These are phyloP conservation scores for Cyanistes caeruleus DNA, from an alignment of 2,113 vertebrate genomes.

Conservation along the genomic window DNA sequence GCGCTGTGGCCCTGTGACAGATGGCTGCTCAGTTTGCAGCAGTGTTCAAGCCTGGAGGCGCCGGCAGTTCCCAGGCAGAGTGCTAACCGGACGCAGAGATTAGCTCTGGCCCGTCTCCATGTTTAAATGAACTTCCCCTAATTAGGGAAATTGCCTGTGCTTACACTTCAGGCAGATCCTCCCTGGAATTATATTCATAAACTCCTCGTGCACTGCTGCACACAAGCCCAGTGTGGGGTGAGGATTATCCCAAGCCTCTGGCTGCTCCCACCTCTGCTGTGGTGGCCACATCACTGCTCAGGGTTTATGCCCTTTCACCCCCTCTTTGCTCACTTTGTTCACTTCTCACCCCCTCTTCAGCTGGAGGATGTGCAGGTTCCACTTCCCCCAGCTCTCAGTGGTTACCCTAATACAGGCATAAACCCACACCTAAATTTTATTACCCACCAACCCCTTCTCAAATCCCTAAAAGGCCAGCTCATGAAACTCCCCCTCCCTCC, in stretches of 20 bases:
- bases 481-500: neutral
- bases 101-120: neutral
- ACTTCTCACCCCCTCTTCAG: neutral
- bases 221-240: neutral
- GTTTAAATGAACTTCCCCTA: slow-evolving; percentile 25
- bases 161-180: neutral
- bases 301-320: neutral
- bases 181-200: neutral
- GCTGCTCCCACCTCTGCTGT: neutral
- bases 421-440: neutral
- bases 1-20: fast-evolving
- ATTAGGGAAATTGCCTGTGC: neutral
- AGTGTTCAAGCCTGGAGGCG: neutral
- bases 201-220: fast-evolving
- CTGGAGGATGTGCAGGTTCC: neutral
- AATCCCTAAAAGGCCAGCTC: neutral
- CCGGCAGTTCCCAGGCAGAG: neutral
- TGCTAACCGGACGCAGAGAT: neutral
- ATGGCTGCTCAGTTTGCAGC: neutral
- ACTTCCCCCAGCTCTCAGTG: neutral
- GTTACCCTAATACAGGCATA: neutral
- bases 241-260: neutral
- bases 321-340: neutral
- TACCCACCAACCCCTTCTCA: neutral
- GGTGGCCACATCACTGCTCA: neutral